Evolutionary conservation across 2,888 invertebrate genomes (phyloP).

Genomic region (Heliconius erato): DNA sequence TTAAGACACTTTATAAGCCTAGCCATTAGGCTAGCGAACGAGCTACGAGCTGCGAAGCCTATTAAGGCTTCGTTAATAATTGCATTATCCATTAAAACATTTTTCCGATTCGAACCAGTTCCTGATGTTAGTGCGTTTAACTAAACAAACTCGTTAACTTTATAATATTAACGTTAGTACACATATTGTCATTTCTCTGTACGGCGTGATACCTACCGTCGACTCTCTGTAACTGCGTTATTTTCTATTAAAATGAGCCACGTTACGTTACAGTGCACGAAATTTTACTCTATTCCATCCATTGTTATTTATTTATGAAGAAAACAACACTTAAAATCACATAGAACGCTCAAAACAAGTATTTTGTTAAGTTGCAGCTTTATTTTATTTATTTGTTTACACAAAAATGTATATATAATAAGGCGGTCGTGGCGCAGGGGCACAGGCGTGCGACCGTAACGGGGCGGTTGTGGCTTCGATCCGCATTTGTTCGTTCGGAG

Average conservation of each 20-base stretch:
- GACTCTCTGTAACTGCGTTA: background rate
- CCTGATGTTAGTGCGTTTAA: too few relatives aligned
- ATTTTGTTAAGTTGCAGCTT: background rate
- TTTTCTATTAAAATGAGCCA: conserved; percentile 31
- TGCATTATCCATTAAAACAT: too few relatives aligned
- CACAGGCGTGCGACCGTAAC: too few relatives aligned
- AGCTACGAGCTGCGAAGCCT: too few relatives aligned
- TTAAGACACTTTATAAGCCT: too few relatives aligned
- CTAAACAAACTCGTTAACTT: background rate
- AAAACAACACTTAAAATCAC: conserved; percentile 8
- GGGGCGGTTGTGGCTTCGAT: too few relatives aligned
- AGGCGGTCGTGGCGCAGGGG: too few relatives aligned
- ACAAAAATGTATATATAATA: background rate
- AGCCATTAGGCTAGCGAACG: too few relatives aligned
- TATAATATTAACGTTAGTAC: background rate
- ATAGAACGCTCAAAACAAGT: conserved; percentile 7
- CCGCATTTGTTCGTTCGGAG: too few relatives aligned
- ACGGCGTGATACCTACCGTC: background rate
- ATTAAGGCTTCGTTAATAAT: too few relatives aligned
- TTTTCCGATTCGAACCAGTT: too few relatives aligned
- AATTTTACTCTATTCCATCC: conserved; percentile 5
- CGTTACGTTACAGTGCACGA: background rate
- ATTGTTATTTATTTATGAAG: conserved; percentile 25
- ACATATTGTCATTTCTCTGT: background rate
- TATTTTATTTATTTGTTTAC: conserved; percentile 6